A percentile compares a stretch with the other conserved stretches of the same genome.
Evolutionary conservation across 2,113 vertebrate genomes (phyloP).

Genomic region (Melanotaenia duboulayi): DNA sequence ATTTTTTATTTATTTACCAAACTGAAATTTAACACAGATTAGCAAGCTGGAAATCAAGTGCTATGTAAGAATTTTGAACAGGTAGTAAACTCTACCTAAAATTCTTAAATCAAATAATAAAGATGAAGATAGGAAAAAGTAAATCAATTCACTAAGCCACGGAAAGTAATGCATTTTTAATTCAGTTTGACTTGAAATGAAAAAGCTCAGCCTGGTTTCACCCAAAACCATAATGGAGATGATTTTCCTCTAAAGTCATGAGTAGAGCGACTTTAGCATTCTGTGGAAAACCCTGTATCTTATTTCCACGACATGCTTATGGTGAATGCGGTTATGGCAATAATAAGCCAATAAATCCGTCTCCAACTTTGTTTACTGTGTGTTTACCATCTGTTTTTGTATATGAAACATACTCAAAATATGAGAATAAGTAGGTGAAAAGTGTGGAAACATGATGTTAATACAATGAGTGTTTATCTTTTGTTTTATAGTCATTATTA

Average conservation of each 20-base stretch:
- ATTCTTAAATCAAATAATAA: neutral
- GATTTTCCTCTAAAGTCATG: neutral
- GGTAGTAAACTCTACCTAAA: neutral
- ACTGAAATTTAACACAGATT: neutral
- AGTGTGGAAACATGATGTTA: too few relatives aligned
- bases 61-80: neutral
- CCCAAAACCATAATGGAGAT: slow-evolving; percentile 27
- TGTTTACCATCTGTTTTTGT: neutral
- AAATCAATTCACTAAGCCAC: neutral
- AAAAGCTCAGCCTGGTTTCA: slow-evolving; percentile 32
- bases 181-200: slow-evolving; percentile 26
- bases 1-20: neutral
- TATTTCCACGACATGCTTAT: neutral
- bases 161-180: too few relatives aligned
- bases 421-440: neutral
- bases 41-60: neutral
- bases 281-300: neutral
- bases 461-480: neutral
- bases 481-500: neutral
- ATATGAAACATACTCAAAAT: neutral
- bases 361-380: neutral
- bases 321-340: neutral
- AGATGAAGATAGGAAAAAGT: neutral
- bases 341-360: too few relatives aligned
- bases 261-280: too few relatives aligned